These are phyloP conservation scores for Littorina saxatilis DNA, from an alignment of 1,140 invertebrate genomes.

Conservation along the genomic window DNA sequence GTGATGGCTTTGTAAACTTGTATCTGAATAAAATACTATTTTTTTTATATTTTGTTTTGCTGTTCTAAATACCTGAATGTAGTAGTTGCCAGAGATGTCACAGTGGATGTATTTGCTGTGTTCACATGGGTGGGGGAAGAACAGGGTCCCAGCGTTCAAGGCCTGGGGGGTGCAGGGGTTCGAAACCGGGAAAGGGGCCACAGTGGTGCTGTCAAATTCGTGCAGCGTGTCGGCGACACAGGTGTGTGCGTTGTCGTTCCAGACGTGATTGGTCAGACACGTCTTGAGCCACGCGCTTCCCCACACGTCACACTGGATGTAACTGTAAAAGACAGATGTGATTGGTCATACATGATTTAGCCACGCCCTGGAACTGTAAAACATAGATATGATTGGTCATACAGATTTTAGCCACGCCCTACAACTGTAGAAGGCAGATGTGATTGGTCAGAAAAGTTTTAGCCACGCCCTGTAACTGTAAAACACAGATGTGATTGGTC, in stretches of 20 bases:
- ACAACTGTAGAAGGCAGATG: constrained; percentile 50
- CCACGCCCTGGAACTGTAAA: too few relatives aligned
- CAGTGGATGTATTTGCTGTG: constrained; percentile 39
- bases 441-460: too few relatives aligned
- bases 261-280: constrained; percentile 40
- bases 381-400: background rate
- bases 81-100: constrained; percentile 43
- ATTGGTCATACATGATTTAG: too few relatives aligned
- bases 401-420: constrained; percentile 48
- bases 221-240: constrained; percentile 41
- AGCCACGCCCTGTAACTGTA: too few relatives aligned
- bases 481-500: too few relatives aligned
- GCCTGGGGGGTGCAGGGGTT: constrained; percentile 41
- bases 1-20: too few relatives aligned
- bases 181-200: constrained; percentile 8
- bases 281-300: constrained; percentile 52
- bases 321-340: too few relatives aligned
- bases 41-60: too few relatives aligned
- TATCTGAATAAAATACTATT: too few relatives aligned
- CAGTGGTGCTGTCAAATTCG: constrained; percentile 30
- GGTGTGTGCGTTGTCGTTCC: constrained; percentile 43
- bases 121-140: constrained; percentile 35
- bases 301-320: constrained; percentile 58
- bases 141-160: background rate
- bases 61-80: too few relatives aligned